phyloP scores from a whole-genome alignment of 2,888 invertebrate species.

The Drosophila nigritarsus region DNA sequence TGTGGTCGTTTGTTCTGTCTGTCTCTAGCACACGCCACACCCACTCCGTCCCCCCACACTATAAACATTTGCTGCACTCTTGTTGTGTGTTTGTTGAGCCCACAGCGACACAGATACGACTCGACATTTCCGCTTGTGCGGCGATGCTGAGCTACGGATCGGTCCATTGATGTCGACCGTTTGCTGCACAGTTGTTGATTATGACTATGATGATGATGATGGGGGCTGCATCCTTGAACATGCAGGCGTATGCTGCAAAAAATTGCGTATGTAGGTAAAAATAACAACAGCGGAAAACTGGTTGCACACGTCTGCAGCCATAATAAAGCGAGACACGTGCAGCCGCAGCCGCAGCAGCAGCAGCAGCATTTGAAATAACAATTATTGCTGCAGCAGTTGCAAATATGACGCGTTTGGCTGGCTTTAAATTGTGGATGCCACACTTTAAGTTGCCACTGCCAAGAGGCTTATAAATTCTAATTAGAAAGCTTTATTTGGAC shows the following conservation, averaged over 20 bases:
- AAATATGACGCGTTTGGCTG: conserved; percentile 20
- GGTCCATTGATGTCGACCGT: conserved; percentile 70
- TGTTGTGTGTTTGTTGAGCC: conserved; percentile 34
- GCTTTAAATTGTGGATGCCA: conserved; percentile 43
- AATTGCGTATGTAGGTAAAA: conserved; percentile 76
- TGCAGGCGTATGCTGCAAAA: conserved; percentile 46
- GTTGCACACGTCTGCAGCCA: conserved; percentile 31
- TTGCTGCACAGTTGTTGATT: conserved; percentile 11
- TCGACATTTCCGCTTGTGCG: conserved; percentile 77
- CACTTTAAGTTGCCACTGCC: conserved; percentile 43
- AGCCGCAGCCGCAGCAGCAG: conserved; percentile 39
- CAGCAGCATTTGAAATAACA: conserved; percentile 73
- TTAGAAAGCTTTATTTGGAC: conserved; percentile 67
- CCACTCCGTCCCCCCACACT: neutral
- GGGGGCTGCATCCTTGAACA: conserved; percentile 64
- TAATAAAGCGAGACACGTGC: conserved; percentile 11
- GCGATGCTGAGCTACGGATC: conserved; percentile 56
- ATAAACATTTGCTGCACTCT: conserved; percentile 8
- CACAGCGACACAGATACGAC: conserved; percentile 76
- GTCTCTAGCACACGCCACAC: neutral
- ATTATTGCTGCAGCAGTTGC: conserved; percentile 59
- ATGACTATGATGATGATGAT: conserved; percentile 22
- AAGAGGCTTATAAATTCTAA: conserved; percentile 72
- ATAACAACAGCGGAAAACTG: conserved; percentile 72
- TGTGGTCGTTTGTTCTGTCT: conserved; percentile 57